These are phyloP conservation scores for Callyntrura guangdongensis DNA, from an alignment of 2,888 invertebrate species.

Conservation along the genomic window DNA sequence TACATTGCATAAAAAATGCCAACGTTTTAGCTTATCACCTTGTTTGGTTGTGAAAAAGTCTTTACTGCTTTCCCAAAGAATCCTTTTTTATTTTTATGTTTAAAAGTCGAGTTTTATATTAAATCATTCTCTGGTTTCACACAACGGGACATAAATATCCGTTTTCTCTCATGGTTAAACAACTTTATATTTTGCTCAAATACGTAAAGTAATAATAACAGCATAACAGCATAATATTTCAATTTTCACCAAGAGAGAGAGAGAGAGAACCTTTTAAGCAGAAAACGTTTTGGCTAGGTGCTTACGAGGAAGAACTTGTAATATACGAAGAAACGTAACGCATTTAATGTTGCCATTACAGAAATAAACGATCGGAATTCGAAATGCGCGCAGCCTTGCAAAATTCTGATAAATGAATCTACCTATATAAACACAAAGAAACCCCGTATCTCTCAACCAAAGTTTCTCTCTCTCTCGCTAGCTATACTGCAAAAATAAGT, in stretches of 20 bases:
- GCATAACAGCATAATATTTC: conserved; percentile 22
- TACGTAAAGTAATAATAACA: conserved; percentile 12
- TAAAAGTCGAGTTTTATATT: not conserved
- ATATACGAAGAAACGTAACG: conserved; percentile 3
- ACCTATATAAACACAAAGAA: not conserved
- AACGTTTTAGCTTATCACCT: not conserved
- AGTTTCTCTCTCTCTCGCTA: not conserved
- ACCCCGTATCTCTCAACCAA: not conserved
- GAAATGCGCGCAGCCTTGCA: conserved; percentile 3
- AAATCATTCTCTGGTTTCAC: conserved; percentile 37
- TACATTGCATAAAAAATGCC: not conserved
- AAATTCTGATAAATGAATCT: conserved; percentile 13
- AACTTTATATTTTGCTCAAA: conserved; percentile 44
- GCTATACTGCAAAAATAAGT: not conserved
- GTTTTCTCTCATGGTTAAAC: conserved; percentile 68
- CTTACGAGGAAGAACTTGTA: conserved; percentile 37
- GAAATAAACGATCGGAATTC: conserved; percentile 26
- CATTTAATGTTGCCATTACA: not conserved
- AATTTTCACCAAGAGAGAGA: conserved; percentile 25
- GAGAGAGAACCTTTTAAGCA: not conserved
- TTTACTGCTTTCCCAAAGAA: conserved; percentile 45
- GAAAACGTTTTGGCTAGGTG: not conserved
- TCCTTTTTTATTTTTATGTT: not conserved
- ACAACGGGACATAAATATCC: conserved; percentile 71
- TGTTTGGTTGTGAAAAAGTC: not conserved